Evolutionary conservation across 2,797 vertebrate species (phyloP).

Genomic region (Galaxias olidus): DNA sequence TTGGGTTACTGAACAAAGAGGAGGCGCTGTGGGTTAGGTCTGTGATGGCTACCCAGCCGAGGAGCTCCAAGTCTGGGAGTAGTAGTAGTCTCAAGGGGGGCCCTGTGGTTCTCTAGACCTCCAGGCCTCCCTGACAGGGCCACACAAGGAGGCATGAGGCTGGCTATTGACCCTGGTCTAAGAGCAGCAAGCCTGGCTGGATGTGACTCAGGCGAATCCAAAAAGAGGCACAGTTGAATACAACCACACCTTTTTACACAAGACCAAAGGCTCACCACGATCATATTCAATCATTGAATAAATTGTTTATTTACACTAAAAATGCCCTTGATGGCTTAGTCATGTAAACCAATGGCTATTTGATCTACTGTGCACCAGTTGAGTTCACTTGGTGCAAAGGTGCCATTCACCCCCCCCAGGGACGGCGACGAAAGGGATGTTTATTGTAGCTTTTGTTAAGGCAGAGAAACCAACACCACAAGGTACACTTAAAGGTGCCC

Average conservation of each 20-base stretch:
- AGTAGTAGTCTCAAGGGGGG: slow-evolving; percentile 29
- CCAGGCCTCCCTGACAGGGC: slow-evolving; percentile 23
- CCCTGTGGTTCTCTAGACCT: slow-evolving; percentile 20
- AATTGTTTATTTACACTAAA: not conserved
- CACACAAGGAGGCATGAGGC: slow-evolving; percentile 53
- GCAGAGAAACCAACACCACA: slow-evolving; percentile 26
- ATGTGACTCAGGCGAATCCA: slow-evolving; percentile 41
- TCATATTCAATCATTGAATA: not conserved
- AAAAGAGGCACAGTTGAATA: not conserved
- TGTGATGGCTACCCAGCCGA: slow-evolving; percentile 21
- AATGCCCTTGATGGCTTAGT: too few species aligned
- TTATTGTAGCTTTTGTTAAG: not conserved
- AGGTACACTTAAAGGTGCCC: slow-evolving; percentile 17
- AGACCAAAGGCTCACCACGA: slow-evolving; percentile 6
- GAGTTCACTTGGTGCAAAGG: slow-evolving; percentile 35
- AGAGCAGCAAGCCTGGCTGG: slow-evolving; percentile 35
- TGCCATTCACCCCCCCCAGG: slow-evolving; percentile 44
- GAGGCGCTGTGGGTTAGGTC: slow-evolving; percentile 32
- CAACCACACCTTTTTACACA: not conserved
- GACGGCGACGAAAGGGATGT: slow-evolving; percentile 19
- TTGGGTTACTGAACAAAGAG: slow-evolving; percentile 42
- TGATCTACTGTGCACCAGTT: slow-evolving; percentile 31
- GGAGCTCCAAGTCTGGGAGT: slow-evolving; percentile 21
- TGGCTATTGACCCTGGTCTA: slow-evolving; percentile 48
- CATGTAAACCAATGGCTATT: not conserved